Base-by-base conservation (phyloP, 2,797 vertebrate genomes). In the Coilia nasus region DNA sequence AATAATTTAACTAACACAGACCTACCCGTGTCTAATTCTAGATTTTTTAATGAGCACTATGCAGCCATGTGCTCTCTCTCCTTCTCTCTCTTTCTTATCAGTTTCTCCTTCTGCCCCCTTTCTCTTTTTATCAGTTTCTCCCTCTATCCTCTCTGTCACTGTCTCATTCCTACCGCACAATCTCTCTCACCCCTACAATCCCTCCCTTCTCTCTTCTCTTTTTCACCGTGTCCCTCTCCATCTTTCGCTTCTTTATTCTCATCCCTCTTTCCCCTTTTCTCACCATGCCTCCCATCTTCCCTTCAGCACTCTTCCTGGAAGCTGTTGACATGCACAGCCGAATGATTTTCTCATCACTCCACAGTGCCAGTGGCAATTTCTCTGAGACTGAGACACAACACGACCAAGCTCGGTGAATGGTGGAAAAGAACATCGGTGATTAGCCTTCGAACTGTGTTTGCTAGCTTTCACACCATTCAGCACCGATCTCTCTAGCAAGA, bases 1-100 rank as follows among this genome's bases (percentile, higher is more conserved):
- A 35, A 88, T 92, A 82, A 88, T 91, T 90, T 25, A 87, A 78
- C 83, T 31, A 85, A 54, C 54, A 81, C 80, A 89, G 85, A 89
- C 82, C 56, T 82, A 87, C 86, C 78, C 50, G 6, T 35, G 31
- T 84, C 71, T 84, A 81, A 80, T 81, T 84, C 83, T 41, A 81
- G 83, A 44, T 57, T 25, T 56, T 56, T 23, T 56, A 84, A 78
- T 59, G 67, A 71, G 17, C 31, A 25, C 64, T 50, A 64, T 56
- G 11, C 3, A 25, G 9, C 14, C 83, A 67, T 78, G 47, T 31
- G 23, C 23, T 25, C 28, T 31, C 62, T 67, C 62, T 44, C 71
- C 44, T 31, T 35, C 28, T 19, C 6, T 75, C 67, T 75, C 28
- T 75, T 28, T 15, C 67, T 75, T 64, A 7, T 11, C 28, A 19